Evolutionary conservation across 2,113 vertebrate genomes (phyloP).

Genomic region (Mesocricetus auratus): DNA sequence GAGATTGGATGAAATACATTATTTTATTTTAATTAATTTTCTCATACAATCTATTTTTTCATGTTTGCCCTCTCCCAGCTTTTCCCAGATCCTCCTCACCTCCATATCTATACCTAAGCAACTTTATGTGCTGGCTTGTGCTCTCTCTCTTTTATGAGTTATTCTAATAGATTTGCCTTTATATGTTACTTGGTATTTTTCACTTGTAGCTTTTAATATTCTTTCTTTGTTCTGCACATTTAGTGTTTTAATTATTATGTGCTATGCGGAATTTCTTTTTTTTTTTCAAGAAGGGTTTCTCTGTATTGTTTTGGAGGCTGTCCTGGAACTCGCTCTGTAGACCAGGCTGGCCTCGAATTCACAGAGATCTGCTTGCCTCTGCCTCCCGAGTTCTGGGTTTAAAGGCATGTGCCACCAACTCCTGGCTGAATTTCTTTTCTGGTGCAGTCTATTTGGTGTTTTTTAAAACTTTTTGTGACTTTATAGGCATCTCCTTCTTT

Average conservation of each 20-base stretch:
- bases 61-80: not conserved
- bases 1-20: not conserved
- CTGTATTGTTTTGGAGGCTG: too few relatives aligned
- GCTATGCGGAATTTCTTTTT: not conserved
- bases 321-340: too few relatives aligned
- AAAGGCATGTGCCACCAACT: too few relatives aligned
- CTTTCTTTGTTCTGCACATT: not conserved
- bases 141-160: not conserved
- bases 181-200: not conserved
- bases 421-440: not conserved
- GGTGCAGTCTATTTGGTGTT: not conserved
- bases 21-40: not conserved
- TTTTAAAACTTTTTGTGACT: not conserved
- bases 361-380: too few relatives aligned
- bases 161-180: not conserved
- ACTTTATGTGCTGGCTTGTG: not conserved
- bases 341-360: too few relatives aligned
- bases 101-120: not conserved
- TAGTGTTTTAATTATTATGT: not conserved
- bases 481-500: not conserved
- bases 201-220: not conserved
- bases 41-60: not conserved
- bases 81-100: not conserved
- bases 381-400: too few relatives aligned
- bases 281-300: too few relatives aligned